A percentile compares a stretch with the other conserved stretches of the same genome.
These are phyloP conservation scores for Amblyopsis hoosieri DNA, from an alignment of 2,797 vertebrate species.

Conservation along the genomic window DNA sequence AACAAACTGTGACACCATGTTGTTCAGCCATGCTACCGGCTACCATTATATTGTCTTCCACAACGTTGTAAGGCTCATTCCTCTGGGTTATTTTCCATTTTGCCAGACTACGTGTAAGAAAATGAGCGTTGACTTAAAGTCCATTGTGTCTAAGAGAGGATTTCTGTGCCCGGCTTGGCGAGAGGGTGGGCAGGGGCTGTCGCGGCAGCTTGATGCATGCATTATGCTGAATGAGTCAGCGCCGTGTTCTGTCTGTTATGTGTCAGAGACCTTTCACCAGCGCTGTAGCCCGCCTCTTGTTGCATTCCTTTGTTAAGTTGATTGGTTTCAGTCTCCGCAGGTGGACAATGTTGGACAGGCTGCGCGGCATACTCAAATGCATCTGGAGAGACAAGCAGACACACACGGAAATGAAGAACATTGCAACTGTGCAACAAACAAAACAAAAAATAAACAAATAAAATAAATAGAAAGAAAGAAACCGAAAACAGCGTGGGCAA, in stretches of 20 bases:
- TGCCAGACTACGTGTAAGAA: slow-evolving; percentile 30
- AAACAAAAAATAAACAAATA: slow-evolving; percentile 15
- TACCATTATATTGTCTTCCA: slow-evolving; percentile 1
- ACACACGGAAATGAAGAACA: slow-evolving; percentile 39
- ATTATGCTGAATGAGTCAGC: slow-evolving; percentile 49
- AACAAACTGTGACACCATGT: slow-evolving; percentile 20
- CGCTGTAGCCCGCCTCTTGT: slow-evolving; percentile 37
- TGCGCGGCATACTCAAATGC: slow-evolving; percentile 37
- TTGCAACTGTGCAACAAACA: slow-evolving; percentile 22
- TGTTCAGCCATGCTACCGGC: no score
- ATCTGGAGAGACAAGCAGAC: slow-evolving; percentile 45
- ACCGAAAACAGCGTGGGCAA: slow-evolving; percentile 41
- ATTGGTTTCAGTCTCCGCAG: slow-evolving; percentile 61
- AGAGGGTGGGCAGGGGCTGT: slow-evolving; percentile 65
- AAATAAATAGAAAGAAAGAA: slow-evolving; percentile 8
- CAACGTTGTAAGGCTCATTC: slow-evolving; percentile 3
- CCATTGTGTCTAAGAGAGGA: slow-evolving; percentile 39
- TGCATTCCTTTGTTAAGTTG: slow-evolving; percentile 38
- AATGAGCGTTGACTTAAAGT: slow-evolving; percentile 50
- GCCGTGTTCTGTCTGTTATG: slow-evolving; percentile 63
- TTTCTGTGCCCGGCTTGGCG: slow-evolving; percentile 44
- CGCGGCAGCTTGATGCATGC: slow-evolving; percentile 49
- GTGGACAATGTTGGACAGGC: slow-evolving; percentile 15
- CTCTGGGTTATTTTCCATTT: slow-evolving; percentile 31
- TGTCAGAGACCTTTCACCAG: slow-evolving; percentile 55